phyloP scores from a whole-genome alignment of 2,797 vertebrate species.

The Pangasius krempfi region DNA sequence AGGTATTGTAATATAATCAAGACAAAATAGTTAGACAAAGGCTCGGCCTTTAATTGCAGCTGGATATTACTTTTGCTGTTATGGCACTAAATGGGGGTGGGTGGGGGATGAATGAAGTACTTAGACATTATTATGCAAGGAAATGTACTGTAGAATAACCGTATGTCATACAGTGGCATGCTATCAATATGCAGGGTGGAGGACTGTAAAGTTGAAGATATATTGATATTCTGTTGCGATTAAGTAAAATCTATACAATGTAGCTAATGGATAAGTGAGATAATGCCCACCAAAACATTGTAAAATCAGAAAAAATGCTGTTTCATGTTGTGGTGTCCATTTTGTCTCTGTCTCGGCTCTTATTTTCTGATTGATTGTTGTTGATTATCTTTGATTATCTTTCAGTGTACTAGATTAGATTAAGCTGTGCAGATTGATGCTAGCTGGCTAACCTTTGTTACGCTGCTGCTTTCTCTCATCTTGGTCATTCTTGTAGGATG shows the following conservation, averaged over 20 bases:
- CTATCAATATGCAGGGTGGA: background rate
- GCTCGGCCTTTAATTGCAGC: background rate
- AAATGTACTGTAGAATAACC: background rate
- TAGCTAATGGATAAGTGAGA: background rate
- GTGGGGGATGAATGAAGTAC: background rate
- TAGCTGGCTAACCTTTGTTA: background rate
- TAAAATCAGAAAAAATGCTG: background rate
- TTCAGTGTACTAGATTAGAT: background rate
- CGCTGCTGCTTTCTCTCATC: background rate
- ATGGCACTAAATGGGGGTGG: background rate
- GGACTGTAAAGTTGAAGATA: background rate
- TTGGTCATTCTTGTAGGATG: constrained; percentile 76
- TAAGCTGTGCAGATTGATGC: background rate
- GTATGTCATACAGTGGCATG: background rate
- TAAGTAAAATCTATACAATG: background rate
- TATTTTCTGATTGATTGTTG: background rate
- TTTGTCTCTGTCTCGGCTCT: background rate
- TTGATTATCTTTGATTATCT: background rate
- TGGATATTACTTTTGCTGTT: background rate
- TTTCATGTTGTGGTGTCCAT: background rate
- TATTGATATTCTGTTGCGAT: background rate
- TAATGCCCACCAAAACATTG: background rate
- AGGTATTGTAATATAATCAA: background rate
- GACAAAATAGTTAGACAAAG: background rate
- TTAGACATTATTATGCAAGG: background rate